These are phyloP conservation scores for Pterocles burchelli DNA, from an alignment of 2,113 vertebrate species.

Conservation along the genomic window DNA sequence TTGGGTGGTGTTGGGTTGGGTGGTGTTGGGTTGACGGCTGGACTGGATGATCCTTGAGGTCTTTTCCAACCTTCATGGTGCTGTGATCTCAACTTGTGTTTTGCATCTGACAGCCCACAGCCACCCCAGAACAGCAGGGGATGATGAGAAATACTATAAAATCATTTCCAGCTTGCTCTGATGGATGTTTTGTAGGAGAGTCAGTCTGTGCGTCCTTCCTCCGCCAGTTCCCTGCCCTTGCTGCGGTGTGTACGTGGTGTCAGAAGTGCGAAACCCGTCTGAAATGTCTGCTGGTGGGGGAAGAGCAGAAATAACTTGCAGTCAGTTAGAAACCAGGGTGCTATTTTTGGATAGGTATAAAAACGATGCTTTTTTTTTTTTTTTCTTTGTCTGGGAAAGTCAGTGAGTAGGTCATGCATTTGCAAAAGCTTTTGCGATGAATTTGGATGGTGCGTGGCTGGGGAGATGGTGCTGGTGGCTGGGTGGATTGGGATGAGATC, in stretches of 20 bases:
- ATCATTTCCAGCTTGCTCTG: not conserved
- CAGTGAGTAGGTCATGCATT: not conserved
- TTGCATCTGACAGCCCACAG: not conserved
- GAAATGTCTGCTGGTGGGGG: not conserved
- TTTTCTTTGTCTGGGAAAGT: not conserved
- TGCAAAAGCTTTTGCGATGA: not conserved
- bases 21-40: too few relatives aligned
- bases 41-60: too few relatives aligned
- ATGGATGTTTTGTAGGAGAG: not conserved
- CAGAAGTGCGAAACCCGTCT: not conserved
- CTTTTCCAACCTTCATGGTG: too few relatives aligned
- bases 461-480: not conserved
- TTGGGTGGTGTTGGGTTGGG: too few relatives aligned
- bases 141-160: not conserved
- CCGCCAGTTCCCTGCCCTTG: not conserved
- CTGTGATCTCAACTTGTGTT: too few relatives aligned
- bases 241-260: fast-evolving
- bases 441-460: fast-evolving
- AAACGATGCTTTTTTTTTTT: not conserved
- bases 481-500: too few relatives aligned
- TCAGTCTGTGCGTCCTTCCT: not conserved
- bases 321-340: not conserved
- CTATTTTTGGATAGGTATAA: not conserved
- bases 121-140: not conserved
- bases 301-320: not conserved